These are phyloP conservation scores for Tigriopus japonicus DNA, from an alignment of 1,140 invertebrate species.

Conservation along the genomic window DNA sequence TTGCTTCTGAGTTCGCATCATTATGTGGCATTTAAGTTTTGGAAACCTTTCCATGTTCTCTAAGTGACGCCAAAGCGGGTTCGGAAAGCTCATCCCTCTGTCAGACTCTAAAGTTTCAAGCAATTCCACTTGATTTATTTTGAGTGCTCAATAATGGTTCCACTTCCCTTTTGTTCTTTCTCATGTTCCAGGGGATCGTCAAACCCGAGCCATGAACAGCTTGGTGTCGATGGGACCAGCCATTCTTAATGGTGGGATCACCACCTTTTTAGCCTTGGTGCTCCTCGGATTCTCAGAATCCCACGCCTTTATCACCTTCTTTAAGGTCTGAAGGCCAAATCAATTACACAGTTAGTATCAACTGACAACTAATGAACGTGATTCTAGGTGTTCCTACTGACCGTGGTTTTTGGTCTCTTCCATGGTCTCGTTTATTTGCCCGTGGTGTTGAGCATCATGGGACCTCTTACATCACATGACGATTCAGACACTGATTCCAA, in stretches of 20 bases:
- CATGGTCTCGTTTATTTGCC: neutral
- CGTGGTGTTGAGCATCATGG: neutral
- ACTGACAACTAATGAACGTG: neutral
- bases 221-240: conserved; percentile 4
- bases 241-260: conserved; percentile 9
- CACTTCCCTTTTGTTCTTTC: neutral
- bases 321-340: conserved; percentile 3
- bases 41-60: too few relatives aligned
- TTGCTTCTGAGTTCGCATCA: too few relatives aligned
- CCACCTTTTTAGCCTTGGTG: conserved; percentile 5
- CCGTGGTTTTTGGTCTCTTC: neutral
- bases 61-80: too few relatives aligned
- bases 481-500: too few relatives aligned
- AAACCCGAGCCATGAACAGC: neutral
- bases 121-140: too few relatives aligned
- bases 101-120: too few relatives aligned
- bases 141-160: too few relatives aligned
- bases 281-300: conserved; percentile 7
- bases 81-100: too few relatives aligned
- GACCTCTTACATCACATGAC: neutral
- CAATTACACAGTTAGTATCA: neutral
- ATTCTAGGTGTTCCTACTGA: neutral
- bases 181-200: neutral
- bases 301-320: conserved; percentile 10
- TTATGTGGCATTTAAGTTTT: too few relatives aligned